These are phyloP conservation scores for Austrofundulus limnaeus DNA, from an alignment of 2,113 vertebrate genomes.

Conservation along the genomic window DNA sequence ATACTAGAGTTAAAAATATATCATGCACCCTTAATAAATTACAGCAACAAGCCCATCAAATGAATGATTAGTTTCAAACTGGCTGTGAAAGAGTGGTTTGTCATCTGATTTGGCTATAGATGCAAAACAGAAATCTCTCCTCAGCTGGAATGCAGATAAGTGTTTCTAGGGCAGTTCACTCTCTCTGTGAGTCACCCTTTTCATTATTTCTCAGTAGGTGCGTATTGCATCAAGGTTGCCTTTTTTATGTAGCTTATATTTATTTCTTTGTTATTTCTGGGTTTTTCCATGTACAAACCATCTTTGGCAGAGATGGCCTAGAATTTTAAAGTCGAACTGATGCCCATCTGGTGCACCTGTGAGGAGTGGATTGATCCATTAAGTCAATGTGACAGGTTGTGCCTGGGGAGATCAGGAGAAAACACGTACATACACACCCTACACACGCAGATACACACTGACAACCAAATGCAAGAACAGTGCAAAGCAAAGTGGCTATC, in stretches of 20 bases:
- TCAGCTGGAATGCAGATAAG: slow-evolving; percentile 19
- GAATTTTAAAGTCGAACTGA: slow-evolving; percentile 43
- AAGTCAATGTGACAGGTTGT: slow-evolving; percentile 50
- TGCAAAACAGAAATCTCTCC: slow-evolving; percentile 5
- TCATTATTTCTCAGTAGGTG: slow-evolving; percentile 18
- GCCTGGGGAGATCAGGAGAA: slow-evolving; percentile 28
- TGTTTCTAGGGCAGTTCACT: slow-evolving; percentile 17
- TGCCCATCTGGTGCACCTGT: slow-evolving; percentile 57
- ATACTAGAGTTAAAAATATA: neutral
- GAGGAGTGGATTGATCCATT: slow-evolving; percentile 57
- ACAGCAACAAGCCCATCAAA: neutral
- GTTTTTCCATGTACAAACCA: slow-evolving; percentile 19
- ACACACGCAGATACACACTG: slow-evolving; percentile 13
- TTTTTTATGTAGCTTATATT: slow-evolving; percentile 12
- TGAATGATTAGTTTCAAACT: neutral
- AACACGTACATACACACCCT: slow-evolving; percentile 1
- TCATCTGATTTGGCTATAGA: neutral
- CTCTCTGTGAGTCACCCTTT: slow-evolving; percentile 20
- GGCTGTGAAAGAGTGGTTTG: neutral
- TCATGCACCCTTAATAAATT: neutral
- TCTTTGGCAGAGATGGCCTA: slow-evolving; percentile 16
- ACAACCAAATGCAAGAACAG: slow-evolving; percentile 7
- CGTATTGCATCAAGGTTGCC: slow-evolving; percentile 5
- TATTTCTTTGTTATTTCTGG: slow-evolving; percentile 1
- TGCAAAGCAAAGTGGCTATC: slow-evolving; percentile 23